These are phyloP conservation scores for Oncorhynchus keta DNA, from an alignment of 2,113 vertebrate genomes.

Conservation along the genomic window DNA sequence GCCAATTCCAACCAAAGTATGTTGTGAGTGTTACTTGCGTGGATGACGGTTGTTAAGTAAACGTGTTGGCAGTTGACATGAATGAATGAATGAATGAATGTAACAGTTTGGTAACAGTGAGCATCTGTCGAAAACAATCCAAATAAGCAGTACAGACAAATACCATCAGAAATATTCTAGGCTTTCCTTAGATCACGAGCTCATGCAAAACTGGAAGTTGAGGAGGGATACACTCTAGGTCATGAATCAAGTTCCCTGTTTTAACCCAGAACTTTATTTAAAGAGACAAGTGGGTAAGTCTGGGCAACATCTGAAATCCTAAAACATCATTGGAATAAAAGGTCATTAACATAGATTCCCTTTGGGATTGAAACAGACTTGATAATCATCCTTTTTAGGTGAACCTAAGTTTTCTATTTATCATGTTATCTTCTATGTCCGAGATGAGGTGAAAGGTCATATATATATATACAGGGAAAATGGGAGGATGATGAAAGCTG, in stretches of 20 bases:
- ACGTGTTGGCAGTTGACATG: neutral
- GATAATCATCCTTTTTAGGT: neutral
- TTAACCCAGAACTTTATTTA: slow-evolving; percentile 56
- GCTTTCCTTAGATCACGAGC: slow-evolving; percentile 65
- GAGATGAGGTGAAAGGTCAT: neutral
- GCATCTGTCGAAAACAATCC: too few relatives aligned
- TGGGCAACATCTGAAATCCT: slow-evolving; percentile 35
- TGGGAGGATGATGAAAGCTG: neutral
- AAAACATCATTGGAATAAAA: too few relatives aligned
- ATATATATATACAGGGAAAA: neutral
- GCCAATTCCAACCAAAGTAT: neutral
- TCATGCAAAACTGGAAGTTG: slow-evolving; percentile 68
- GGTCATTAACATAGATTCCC: neutral
- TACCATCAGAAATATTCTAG: slow-evolving; percentile 20
- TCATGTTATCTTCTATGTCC: neutral
- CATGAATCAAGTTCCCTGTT: slow-evolving; percentile 72
- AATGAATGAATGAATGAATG: neutral
- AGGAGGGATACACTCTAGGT: slow-evolving; percentile 67
- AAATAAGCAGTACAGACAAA: neutral
- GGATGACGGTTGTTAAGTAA: neutral
- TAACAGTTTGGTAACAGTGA: neutral
- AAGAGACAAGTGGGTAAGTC: slow-evolving; percentile 51
- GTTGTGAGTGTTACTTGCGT: too few relatives aligned
- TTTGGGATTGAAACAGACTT: neutral
- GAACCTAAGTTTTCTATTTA: neutral